These are phyloP conservation scores for Arctocebus calabarensis DNA, from an alignment of 2,797 vertebrate genomes.

Conservation along the genomic window DNA sequence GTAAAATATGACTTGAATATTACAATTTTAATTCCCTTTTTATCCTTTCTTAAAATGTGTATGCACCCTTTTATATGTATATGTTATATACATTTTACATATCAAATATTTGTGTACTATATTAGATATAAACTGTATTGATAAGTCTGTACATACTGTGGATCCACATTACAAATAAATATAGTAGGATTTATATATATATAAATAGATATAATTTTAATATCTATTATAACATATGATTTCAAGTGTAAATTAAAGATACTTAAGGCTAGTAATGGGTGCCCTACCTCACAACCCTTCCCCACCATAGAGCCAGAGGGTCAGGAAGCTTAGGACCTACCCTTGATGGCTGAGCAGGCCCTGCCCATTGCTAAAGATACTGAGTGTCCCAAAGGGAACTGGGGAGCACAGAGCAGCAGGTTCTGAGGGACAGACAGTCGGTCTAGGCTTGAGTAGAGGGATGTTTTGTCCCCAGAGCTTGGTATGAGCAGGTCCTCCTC, in stretches of 20 bases:
- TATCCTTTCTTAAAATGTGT: too few species aligned
- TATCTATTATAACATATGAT: background rate
- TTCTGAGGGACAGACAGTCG: background rate
- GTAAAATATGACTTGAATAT: too few species aligned
- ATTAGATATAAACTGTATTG: background rate
- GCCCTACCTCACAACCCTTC: too few species aligned
- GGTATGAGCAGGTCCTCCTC: background rate
- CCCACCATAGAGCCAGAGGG: background rate
- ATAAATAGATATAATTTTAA: background rate
- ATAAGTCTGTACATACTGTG: background rate
- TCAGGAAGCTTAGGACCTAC: background rate
- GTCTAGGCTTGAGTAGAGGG: background rate
- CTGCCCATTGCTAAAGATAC: background rate
- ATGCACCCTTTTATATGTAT: background rate
- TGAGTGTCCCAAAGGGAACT: fast-evolving
- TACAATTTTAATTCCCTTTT: too few species aligned
- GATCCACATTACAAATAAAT: background rate
- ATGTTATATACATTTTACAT: background rate
- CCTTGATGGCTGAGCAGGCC: too few species aligned
- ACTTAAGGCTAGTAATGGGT: background rate
- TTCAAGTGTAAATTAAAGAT: background rate
- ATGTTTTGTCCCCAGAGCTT: background rate
- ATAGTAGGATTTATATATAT: background rate
- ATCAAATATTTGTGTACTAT: background rate
- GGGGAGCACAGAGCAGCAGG: background rate